Evolutionary conservation across 2,113 vertebrate genomes (phyloP).

Genomic region (Strix uralensis): DNA sequence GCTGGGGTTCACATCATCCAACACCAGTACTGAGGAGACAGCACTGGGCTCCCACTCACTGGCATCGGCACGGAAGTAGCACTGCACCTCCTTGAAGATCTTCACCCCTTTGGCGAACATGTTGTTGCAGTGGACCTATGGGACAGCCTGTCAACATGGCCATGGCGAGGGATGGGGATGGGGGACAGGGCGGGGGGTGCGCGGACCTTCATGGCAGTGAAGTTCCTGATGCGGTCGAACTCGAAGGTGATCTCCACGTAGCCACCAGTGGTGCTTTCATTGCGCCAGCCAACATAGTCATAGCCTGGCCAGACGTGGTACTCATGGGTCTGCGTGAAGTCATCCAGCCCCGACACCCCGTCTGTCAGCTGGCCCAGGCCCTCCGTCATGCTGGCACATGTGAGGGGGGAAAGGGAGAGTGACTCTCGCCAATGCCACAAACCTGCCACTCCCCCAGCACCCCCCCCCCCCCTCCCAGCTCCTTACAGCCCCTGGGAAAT

Average conservation of each 20-base stretch:
- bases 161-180: fast-evolving
- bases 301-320: constrained; percentile 93
- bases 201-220: constrained; percentile 94
- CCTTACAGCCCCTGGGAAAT: background rate
- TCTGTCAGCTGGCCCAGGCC: constrained; percentile 95
- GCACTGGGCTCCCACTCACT: constrained; percentile 86
- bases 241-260: constrained; percentile 93
- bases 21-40: constrained; percentile 79
- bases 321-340: constrained; percentile 91
- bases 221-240: constrained; percentile 92
- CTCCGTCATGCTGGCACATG: constrained; percentile 80
- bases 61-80: constrained; percentile 85
- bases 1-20: constrained; percentile 85
- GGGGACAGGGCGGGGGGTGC: fast-evolving
- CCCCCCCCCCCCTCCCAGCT: background rate
- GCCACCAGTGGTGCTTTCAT: constrained; percentile 82
- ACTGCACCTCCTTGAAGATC: constrained; percentile 91
- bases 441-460: background rate
- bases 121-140: constrained; percentile 95
- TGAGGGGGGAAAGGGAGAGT: background rate
- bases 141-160: background rate
- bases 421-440: background rate
- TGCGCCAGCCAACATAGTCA: constrained; percentile 95
- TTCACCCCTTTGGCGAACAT: constrained; percentile 92
- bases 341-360: constrained; percentile 90